Base-by-base conservation (phyloP, 2,888 invertebrate species). In the Encarsia formosa region DNA sequence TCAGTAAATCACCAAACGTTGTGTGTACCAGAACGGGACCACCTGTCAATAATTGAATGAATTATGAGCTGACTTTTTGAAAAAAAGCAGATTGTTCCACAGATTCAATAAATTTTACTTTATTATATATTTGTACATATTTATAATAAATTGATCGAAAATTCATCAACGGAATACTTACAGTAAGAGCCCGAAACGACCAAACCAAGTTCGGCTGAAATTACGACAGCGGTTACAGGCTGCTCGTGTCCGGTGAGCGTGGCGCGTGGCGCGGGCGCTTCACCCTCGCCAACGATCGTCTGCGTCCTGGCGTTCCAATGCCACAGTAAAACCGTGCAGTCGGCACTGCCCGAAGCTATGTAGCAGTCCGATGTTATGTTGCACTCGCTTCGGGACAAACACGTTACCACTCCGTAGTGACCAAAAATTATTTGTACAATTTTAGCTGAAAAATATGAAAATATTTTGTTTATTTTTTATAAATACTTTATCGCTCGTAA, bases 361-460 rank as follows among this genome's bases (percentile, higher is more conserved):
- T 98, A 99, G 76, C 98, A 99, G 78, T 99, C 98, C 1, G 94
- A 92, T n/a, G 94, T 95, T 61, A 98, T 92, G 77, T 96, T 97
- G 77, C 97, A 97, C 76, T 99, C 99, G 2, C 96, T 97, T 43
- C 98, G 84, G 0, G 96, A 92, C 63, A 99, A 81, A 76, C 98
- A 98, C 11, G 98, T 98, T 62, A 99, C 99, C 47, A 99, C 94
- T 57, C 97, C 98, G 76, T 95, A 97, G 78, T 99, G 99, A 0
- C 98, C 99, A 77, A 96, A 99, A 47, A 99, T 87, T 63, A 98
- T 97, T 77, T 99, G 99, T 38, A 94, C 90, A 69, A 98, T 95
- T 81, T 95, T 93, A 1, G 95, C 97, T 92, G 78, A 2, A 77
- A 73, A 11, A 23, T 37, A 1, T 39, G 2, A 32, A 16, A 23